These are phyloP conservation scores for Rhinophrynus dorsalis DNA, from an alignment of 2,797 vertebrate species.

Conservation along the genomic window DNA sequence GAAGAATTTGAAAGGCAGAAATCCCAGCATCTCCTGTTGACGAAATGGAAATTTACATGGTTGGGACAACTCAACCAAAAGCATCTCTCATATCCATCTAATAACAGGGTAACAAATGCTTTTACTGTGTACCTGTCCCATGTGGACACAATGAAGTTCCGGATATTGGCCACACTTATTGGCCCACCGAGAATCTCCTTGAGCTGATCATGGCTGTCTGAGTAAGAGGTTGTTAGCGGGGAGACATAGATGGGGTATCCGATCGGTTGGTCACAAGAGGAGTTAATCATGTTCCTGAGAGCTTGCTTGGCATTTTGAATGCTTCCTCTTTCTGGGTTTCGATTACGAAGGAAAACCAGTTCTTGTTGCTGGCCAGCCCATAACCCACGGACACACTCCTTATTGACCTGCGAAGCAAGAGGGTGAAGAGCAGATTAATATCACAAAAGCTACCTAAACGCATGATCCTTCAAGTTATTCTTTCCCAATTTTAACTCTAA, in stretches of 20 bases:
- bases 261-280: conserved; percentile 96
- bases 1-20: too few species aligned
- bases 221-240: conserved; percentile 94
- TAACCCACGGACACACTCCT: conserved; percentile 94
- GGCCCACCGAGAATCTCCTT: conserved; percentile 90
- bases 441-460: too few species aligned
- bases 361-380: conserved; percentile 98
- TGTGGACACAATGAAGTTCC: conserved; percentile 89
- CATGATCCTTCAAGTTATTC: too few species aligned
- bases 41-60: too few species aligned
- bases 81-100: not conserved
- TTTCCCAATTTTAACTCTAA: not conserved
- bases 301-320: conserved; percentile 99
- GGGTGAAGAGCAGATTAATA: not conserved
- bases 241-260: conserved; percentile 98
- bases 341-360: conserved; percentile 92
- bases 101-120: not conserved
- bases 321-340: conserved; percentile 96
- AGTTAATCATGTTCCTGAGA: conserved; percentile 98
- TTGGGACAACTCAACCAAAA: too few species aligned
- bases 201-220: conserved; percentile 91
- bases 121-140: conserved; percentile 87
- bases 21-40: too few species aligned
- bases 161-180: conserved; percentile 92
- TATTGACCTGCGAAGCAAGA: conserved; percentile 80